A percentile compares a stretch with the other conserved stretches of the same genome.
Evolutionary conservation across 2,797 vertebrate genomes (phyloP).

Genomic region (Cottoperca gobio): DNA sequence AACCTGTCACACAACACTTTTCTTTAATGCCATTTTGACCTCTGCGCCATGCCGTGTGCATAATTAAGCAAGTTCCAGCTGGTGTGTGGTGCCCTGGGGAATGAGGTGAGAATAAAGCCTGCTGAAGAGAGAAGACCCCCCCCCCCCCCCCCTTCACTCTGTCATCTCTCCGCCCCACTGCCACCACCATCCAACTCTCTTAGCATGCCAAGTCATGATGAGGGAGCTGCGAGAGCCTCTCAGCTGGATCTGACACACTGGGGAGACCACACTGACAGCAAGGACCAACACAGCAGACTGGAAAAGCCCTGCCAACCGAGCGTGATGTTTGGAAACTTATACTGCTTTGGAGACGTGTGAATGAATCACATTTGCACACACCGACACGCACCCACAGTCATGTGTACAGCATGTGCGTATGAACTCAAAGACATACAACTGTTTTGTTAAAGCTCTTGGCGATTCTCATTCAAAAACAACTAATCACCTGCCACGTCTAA

Average conservation of each 20-base stretch:
- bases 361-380: slow-evolving; percentile 57
- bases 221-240: slow-evolving; percentile 49
- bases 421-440: slow-evolving; percentile 18
- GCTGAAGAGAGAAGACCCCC: slow-evolving; percentile 43
- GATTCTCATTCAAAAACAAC: neutral
- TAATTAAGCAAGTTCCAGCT: slow-evolving; percentile 79
- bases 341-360: slow-evolving; percentile 52
- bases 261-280: slow-evolving; percentile 44
- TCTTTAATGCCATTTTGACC: slow-evolving; percentile 63
- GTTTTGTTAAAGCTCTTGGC: slow-evolving; percentile 5
- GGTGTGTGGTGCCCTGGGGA: slow-evolving; percentile 69
- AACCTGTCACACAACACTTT: slow-evolving; percentile 44
- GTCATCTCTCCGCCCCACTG: slow-evolving; percentile 13
- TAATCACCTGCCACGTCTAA: slow-evolving; percentile 45
- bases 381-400: slow-evolving; percentile 26
- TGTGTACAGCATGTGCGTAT: slow-evolving; percentile 4
- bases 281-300: slow-evolving; percentile 45
- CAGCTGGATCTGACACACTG: slow-evolving; percentile 52
- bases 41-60: slow-evolving; percentile 61
- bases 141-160: neutral
- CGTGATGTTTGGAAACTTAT: slow-evolving; percentile 37
- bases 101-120: slow-evolving; percentile 74
- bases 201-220: slow-evolving; percentile 67
- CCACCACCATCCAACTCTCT: slow-evolving; percentile 31
- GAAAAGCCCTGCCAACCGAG: slow-evolving; percentile 60